Conservation (phyloP, 64 coral and sea anemone species). For the Acropora tenuis region DNA sequence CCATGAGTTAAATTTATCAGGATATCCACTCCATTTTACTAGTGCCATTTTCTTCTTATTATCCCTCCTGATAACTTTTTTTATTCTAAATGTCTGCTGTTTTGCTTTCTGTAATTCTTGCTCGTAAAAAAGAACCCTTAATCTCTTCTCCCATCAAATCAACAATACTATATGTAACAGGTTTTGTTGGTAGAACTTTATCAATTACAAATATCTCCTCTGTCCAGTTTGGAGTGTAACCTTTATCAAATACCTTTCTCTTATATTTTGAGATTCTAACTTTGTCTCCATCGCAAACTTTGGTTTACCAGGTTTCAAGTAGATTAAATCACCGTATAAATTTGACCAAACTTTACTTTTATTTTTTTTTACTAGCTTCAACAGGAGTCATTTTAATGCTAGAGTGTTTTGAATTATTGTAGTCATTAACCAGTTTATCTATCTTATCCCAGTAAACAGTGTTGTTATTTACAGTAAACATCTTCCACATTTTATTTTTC, state of each 20-base stretch:
- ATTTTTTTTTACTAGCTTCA: neutral
- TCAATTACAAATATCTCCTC: too few species aligned
- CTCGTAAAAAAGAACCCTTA: neutral
- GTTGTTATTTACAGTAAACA: neutral
- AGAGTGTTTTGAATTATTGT: neutral
- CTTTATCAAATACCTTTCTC: neutral
- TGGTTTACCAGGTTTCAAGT: neutral
- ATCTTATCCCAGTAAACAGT: neutral
- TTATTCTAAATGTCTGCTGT: neutral
- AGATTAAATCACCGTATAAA: neutral
- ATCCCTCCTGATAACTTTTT: too few species aligned
- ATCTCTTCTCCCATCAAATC: neutral
- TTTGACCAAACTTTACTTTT: neutral
- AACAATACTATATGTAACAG: neutral
- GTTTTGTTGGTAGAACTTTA: neutral
- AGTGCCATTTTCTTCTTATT: neutral
- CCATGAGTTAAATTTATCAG: neutral
- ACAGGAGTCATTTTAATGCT: neutral
- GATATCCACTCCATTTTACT: neutral
- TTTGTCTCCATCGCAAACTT: neutral
- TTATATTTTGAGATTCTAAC: neutral
- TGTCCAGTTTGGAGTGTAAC: neutral
- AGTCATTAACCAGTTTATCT: neutral
- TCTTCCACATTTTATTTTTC: neutral
- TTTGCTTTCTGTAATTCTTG: neutral